phyloP scores from a whole-genome alignment of 30 jellyfish, hydroid and myxozoan genomes.

The Catostylus mosaicus region DNA sequence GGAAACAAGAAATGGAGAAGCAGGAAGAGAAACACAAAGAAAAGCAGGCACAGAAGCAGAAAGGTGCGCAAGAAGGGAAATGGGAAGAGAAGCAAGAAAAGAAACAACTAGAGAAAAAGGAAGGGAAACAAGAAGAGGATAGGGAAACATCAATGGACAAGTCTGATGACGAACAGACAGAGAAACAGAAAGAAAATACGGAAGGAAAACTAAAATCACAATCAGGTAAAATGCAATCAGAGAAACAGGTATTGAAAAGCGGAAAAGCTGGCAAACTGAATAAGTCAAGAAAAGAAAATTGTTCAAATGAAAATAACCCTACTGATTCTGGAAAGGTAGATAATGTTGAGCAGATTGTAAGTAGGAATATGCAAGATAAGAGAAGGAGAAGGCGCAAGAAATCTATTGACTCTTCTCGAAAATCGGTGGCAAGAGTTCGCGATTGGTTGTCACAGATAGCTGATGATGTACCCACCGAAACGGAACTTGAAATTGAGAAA shows the following conservation, averaged over 20 bases:
- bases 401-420: neutral
- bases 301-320: neutral
- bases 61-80: neutral
- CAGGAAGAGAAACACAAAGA: neutral
- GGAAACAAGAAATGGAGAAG: neutral
- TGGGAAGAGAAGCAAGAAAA: neutral
- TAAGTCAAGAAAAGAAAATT: neutral
- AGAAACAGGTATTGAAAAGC: too few species aligned
- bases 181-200: too few species aligned
- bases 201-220: too few species aligned
- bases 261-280: too few species aligned
- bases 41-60: neutral
- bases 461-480: constrained; percentile 12
- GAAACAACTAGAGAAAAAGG: neutral
- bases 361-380: neutral
- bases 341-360: neutral
- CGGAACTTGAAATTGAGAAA: neutral
- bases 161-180: too few species aligned
- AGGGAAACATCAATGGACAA: neutral
- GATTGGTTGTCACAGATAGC: constrained; percentile 33
- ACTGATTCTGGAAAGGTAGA: neutral
- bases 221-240: too few species aligned
- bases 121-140: neutral
- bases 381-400: neutral
- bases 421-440: constrained; percentile 16